Evolutionary conservation across 1,140 invertebrate species (phyloP).

Genomic region (Trachymyrmex septentrionalis): DNA sequence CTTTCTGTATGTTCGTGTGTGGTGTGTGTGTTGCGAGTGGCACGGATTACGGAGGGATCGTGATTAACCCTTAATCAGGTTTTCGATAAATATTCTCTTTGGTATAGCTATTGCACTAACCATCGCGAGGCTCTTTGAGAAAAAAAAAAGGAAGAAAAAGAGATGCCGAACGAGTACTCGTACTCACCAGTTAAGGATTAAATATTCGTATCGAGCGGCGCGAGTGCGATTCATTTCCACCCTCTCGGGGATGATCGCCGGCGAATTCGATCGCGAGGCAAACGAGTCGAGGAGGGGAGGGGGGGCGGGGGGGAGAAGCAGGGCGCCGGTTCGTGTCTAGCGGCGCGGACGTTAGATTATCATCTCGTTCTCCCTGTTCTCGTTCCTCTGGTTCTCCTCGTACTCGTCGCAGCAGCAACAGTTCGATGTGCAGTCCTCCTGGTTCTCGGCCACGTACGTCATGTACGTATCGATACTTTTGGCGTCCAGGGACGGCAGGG

Average conservation of each 20-base stretch:
- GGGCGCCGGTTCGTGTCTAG: neutral
- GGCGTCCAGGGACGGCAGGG: constrained; percentile 81
- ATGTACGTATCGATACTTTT: constrained; percentile 84
- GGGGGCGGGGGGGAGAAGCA: too few species aligned
- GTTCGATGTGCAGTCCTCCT: constrained; percentile 77
- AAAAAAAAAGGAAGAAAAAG: neutral
- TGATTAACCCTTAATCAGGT: constrained; percentile 39
- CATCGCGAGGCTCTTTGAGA: neutral
- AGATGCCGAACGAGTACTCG: neutral
- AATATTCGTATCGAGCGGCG: constrained; percentile 25
- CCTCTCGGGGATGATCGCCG: neutral
- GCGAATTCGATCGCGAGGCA: neutral
- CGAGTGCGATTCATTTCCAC: neutral
- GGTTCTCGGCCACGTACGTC: constrained; percentile 80
- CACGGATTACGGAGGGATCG: constrained; percentile 24
- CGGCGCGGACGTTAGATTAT: constrained; percentile 78
- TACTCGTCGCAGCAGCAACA: constrained; percentile 83
- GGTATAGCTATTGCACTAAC: neutral
- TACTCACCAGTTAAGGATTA: constrained; percentile 49
- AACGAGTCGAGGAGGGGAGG: neutral
- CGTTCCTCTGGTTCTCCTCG: constrained; percentile 84
- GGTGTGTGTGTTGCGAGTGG: too few species aligned
- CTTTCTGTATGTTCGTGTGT: too few species aligned
- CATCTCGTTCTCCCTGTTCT: constrained; percentile 85
- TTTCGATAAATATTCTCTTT: constrained; percentile 1